phyloP scores from a whole-genome alignment of 1,140 invertebrate species.

The Neelides sp. region DNA sequence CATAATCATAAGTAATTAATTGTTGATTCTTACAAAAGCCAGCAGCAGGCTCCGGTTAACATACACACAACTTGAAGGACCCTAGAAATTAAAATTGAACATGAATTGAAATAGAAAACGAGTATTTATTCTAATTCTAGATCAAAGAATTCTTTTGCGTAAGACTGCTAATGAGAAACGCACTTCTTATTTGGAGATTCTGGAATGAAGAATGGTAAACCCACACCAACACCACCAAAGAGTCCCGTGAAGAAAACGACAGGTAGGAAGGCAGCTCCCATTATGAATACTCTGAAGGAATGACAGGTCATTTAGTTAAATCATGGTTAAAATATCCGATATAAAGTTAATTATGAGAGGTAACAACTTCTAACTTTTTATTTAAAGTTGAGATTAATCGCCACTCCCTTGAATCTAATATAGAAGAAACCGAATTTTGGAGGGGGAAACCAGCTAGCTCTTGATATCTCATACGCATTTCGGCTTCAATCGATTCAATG shows the following conservation, averaged over 20 bases:
- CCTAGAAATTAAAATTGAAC: conserved; percentile 42
- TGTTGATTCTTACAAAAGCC: conserved; percentile 66
- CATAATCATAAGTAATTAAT: background rate
- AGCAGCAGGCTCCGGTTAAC: conserved; percentile 76
- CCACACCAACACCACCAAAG: conserved; percentile 70
- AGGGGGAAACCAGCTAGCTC: no score
- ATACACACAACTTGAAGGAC: conserved; percentile 74
- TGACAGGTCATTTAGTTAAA: no score
- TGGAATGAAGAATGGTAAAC: conserved; percentile 68
- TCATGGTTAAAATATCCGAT: no score
- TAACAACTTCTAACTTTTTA: no score
- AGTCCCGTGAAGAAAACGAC: conserved; percentile 64
- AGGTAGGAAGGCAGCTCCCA: conserved; percentile 63
- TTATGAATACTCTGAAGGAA: no score
- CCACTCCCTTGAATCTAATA: no score
- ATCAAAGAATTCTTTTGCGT: background rate
- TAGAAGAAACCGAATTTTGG: no score
- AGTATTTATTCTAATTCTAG: no score
- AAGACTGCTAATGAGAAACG: conserved; percentile 30
- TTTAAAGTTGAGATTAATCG: no score
- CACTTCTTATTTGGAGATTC: conserved; percentile 80
- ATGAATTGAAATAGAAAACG: background rate
- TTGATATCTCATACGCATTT: no score
- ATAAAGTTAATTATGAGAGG: no score
- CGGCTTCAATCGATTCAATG: no score